Evolutionary conservation across 2,888 invertebrate species (phyloP).

Genomic region (Caenorhabditis angaria): DNA sequence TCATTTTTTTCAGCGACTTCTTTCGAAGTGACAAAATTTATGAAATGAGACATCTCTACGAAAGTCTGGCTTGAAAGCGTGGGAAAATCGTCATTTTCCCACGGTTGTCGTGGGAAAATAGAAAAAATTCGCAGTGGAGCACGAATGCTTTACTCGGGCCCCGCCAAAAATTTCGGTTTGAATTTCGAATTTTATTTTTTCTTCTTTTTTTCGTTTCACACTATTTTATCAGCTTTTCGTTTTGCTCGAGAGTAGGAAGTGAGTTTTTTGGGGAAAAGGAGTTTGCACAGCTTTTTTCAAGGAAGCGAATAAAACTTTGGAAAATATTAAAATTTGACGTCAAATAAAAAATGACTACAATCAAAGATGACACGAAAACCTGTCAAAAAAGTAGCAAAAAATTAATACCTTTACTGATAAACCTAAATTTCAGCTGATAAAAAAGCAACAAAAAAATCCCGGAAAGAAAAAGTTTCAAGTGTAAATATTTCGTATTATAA

Average conservation of each 20-base stretch:
- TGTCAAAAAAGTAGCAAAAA: too few relatives aligned
- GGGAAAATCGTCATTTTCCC: conserved; percentile 36
- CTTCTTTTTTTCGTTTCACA: background rate
- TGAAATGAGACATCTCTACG: conserved; percentile 2
- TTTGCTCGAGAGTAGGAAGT: background rate
- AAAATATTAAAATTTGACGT: background rate
- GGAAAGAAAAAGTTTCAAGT: background rate
- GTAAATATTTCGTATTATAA: background rate
- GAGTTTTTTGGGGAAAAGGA: background rate
- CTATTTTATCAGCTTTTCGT: too few relatives aligned
- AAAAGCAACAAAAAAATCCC: background rate
- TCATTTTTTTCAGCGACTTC: background rate
- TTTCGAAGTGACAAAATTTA: background rate
- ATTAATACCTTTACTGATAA: too few relatives aligned
- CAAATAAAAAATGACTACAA: too few relatives aligned
- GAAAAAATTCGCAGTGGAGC: conserved; percentile 13
- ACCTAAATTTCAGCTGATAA: too few relatives aligned
- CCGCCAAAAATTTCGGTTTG: background rate
- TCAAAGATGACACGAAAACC: too few relatives aligned
- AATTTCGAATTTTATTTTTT: background rate
- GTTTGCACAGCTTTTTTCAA: background rate
- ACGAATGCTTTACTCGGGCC: conserved; percentile 6
- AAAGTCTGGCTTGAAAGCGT: conserved; percentile 18
- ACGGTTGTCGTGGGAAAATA: conserved; percentile 33
- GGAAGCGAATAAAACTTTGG: background rate